Percentiles rank a stretch among this genome's conserved stretches.
Evolutionary conservation across 2,888 invertebrate species (phyloP).

Genomic region (Perizoma flavofasciatum): DNA sequence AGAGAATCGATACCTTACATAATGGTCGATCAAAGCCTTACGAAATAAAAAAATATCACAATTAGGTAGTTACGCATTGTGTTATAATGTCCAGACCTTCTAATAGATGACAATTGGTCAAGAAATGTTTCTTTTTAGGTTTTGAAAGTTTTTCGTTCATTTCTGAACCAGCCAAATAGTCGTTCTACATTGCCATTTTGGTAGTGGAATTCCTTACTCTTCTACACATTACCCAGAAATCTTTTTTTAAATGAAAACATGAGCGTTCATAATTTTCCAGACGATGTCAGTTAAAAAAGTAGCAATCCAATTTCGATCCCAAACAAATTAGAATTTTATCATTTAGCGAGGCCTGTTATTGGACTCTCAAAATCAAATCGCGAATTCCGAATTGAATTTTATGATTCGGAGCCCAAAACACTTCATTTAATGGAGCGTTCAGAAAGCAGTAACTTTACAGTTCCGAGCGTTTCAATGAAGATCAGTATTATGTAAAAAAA

Average conservation of each 20-base stretch:
- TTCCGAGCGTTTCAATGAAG: slow-evolving; percentile 33
- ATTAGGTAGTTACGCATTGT: no score
- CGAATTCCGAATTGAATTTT: slow-evolving; percentile 55
- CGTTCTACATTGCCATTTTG: no score
- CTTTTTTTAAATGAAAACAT: background rate
- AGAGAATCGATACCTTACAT: no score
- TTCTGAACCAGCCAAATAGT: no score
- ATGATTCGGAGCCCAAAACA: slow-evolving; percentile 48
- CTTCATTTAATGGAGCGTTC: slow-evolving; percentile 46
- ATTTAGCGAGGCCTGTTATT: slow-evolving; percentile 60
- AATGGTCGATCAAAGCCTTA: no score
- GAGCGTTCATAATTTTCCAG: slow-evolving; percentile 16
- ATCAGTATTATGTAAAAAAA: slow-evolving; percentile 25
- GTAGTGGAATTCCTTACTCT: no score
- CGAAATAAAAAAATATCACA: no score
- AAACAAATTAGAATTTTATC: slow-evolving; percentile 64
- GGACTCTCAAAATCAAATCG: slow-evolving; percentile 57
- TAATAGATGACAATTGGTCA: no score
- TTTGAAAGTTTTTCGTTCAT: no score
- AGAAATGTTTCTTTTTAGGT: no score
- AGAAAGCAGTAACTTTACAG: slow-evolving; percentile 26
- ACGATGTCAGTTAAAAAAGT: slow-evolving; percentile 37
- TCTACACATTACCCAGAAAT: no score
- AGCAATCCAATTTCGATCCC: slow-evolving; percentile 52
- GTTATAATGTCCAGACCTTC: no score